phyloP scores from a whole-genome alignment of 2,113 vertebrate genomes.

The Naja naja region DNA sequence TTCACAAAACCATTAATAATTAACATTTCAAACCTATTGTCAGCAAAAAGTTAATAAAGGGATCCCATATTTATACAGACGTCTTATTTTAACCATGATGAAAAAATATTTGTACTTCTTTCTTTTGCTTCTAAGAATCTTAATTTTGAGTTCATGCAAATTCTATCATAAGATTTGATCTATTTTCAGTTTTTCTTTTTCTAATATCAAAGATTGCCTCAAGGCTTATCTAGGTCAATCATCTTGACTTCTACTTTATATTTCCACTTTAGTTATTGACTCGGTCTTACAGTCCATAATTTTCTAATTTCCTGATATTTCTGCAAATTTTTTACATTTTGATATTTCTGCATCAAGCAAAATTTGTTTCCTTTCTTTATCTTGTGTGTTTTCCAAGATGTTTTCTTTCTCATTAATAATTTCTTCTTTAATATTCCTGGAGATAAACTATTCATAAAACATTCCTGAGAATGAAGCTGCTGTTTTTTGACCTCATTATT shows the following conservation, averaged over 20 bases:
- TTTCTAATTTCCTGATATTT: not conserved
- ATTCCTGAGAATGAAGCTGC: not conserved
- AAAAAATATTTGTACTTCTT: not conserved
- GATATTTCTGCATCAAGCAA: not conserved
- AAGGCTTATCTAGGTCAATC: not conserved
- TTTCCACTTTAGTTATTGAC: not conserved
- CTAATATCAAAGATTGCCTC: not conserved
- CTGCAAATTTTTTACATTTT: not conserved
- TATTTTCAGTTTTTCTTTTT: not conserved
- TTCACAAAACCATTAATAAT: not conserved
- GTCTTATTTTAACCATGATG: not conserved
- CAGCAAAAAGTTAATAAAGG: not conserved
- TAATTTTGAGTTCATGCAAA: not conserved
- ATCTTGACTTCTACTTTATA: not conserved
- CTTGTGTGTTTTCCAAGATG: not conserved
- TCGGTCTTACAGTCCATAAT: not conserved
- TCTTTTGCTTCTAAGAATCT: not conserved
- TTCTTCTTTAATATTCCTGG: not conserved
- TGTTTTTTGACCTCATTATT: not conserved
- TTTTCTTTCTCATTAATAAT: not conserved
- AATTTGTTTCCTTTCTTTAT: not conserved
- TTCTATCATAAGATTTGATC: not conserved
- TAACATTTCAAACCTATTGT: not conserved
- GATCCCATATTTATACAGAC: not conserved
- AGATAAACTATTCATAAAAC: not conserved